Conservation (phyloP, 2,888 invertebrate genomes). For the Holacanthella duospinosa region DNA sequence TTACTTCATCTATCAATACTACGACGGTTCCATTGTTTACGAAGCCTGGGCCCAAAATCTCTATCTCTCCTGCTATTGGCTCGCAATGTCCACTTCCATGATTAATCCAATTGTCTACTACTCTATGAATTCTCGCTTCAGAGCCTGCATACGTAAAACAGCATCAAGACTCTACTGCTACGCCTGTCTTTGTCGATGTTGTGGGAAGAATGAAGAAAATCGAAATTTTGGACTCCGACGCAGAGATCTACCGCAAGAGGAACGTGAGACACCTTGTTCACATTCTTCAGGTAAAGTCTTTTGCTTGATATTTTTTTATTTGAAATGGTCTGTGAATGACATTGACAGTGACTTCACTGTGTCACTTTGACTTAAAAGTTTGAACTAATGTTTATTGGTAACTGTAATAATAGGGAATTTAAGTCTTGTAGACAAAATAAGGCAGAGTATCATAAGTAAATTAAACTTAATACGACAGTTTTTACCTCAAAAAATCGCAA, state of each 20-base stretch:
- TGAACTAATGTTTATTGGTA: neutral
- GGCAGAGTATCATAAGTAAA: too few relatives aligned
- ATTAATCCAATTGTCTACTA: conserved; percentile 86
- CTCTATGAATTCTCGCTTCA: conserved; percentile 69
- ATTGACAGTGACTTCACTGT: neutral
- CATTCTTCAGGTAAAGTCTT: neutral
- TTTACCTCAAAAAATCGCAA: too few relatives aligned
- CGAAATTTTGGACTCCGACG: neutral
- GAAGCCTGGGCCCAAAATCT: conserved; percentile 69
- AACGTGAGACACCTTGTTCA: neutral
- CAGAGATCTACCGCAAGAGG: neutral
- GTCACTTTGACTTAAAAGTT: neutral
- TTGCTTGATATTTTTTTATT: too few relatives aligned
- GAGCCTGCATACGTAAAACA: conserved; percentile 31
- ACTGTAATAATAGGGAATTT: too few relatives aligned
- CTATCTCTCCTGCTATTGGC: conserved; percentile 75
- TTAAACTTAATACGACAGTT: too few relatives aligned
- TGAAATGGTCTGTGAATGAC: neutral
- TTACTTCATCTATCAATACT: conserved; percentile 73
- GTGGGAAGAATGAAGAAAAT: neutral
- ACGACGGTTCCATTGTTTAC: conserved; percentile 54
- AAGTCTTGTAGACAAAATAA: too few relatives aligned
- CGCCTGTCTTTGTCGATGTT: neutral
- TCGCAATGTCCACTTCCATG: conserved; percentile 88
- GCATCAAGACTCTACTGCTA: conserved; percentile 19